These are phyloP conservation scores for Falco rusticolus DNA, from an alignment of 2,797 vertebrate species.

Conservation along the genomic window DNA sequence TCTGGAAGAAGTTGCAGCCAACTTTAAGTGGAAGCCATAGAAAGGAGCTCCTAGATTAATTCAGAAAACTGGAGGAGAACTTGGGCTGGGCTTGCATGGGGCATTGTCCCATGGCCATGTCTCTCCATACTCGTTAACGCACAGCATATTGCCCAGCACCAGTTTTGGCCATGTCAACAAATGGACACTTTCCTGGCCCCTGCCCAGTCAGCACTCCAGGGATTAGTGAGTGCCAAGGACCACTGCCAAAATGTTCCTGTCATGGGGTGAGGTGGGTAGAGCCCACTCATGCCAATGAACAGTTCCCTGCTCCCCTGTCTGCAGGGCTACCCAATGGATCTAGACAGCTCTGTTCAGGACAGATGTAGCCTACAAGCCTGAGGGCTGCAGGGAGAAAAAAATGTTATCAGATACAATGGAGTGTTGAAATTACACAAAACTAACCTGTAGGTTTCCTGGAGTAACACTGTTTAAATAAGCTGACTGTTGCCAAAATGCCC, in stretches of 20 bases:
- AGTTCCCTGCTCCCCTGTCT: background rate
- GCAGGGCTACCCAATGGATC: background rate
- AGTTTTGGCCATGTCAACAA: background rate
- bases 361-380: background rate
- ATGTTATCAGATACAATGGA: background rate
- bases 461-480: background rate
- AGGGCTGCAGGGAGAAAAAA: background rate
- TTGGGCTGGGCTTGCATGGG: background rate
- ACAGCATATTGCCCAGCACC: accelerated
- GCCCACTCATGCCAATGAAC: background rate
- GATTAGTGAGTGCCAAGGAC: background rate
- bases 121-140: background rate
- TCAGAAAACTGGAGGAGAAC: background rate
- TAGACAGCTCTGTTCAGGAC: background rate
- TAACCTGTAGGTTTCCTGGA: background rate
- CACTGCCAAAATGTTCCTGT: background rate
- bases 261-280: background rate
- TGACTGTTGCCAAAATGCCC: background rate
- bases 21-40: background rate
- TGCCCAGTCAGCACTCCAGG: background rate
- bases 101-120: background rate
- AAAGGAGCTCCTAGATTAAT: background rate
- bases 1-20: background rate
- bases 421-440: background rate
- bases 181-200: background rate